phyloP scores from a whole-genome alignment of 2,113 vertebrate genomes.

The Neoarius graeffei region DNA sequence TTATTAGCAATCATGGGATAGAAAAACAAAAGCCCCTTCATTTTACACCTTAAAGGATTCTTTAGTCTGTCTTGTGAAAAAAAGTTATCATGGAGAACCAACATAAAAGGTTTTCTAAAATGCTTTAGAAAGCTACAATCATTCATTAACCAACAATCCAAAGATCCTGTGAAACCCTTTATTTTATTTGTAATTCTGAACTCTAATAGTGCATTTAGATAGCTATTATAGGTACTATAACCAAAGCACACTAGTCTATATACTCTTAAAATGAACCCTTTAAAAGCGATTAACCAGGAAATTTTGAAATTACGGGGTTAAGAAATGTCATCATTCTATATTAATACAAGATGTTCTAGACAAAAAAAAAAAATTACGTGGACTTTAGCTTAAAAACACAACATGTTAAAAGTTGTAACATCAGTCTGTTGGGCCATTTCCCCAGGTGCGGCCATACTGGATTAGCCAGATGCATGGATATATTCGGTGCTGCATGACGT shows the following conservation, averaged over 20 bases:
- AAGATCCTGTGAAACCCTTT: background rate
- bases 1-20: background rate
- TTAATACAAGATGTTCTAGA: no score
- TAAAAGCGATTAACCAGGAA: no score
- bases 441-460: no score
- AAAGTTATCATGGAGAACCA: background rate
- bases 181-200: background rate
- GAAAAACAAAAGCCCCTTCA: slow-evolving; percentile 5
- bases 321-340: no score
- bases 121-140: background rate
- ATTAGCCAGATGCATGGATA: no score
- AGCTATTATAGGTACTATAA: background rate
- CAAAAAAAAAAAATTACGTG: no score
- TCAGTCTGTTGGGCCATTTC: no score
- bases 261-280: background rate
- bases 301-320: no score
- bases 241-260: background rate
- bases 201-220: background rate
- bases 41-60: background rate
- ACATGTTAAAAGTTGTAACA: no score
- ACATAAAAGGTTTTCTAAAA: no score
- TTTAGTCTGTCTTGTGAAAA: background rate
- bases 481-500: no score
- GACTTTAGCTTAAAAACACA: no score
- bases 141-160: background rate